Evolutionary conservation across 2,888 invertebrate genomes (phyloP).

Genomic region (Nasonia oneida): DNA sequence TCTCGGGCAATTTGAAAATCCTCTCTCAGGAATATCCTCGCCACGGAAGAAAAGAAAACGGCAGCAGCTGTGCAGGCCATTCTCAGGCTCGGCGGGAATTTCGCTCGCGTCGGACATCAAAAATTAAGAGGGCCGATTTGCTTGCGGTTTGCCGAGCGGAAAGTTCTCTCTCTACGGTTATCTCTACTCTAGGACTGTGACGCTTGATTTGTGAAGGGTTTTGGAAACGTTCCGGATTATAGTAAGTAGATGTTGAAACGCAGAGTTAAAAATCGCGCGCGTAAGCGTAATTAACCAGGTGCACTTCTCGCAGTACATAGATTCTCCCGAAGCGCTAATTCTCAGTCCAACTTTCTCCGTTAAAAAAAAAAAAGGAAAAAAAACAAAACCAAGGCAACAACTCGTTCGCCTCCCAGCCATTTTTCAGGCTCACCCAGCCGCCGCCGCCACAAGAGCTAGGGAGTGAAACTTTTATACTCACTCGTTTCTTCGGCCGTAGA

Average conservation of each 20-base stretch:
- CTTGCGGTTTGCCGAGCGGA: background rate
- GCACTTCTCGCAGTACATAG: too few species aligned
- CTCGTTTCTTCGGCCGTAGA: background rate
- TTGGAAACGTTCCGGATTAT: too few species aligned
- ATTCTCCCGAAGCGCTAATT: too few species aligned
- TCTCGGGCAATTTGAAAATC: slow-evolving; percentile 52
- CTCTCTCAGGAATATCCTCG: background rate
- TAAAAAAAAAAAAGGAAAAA: too few species aligned
- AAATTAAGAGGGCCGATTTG: slow-evolving; percentile 17
- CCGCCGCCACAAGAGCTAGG: background rate
- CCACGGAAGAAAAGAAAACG: background rate
- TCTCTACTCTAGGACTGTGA: background rate
- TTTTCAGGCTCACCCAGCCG: background rate
- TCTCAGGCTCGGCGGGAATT: slow-evolving; percentile 6
- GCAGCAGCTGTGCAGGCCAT: background rate
- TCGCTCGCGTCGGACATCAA: background rate
- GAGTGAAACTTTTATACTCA: slow-evolving; percentile 25
- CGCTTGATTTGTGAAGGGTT: too few species aligned
- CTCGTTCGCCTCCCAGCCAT: too few species aligned
- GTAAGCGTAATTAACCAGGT: too few species aligned
- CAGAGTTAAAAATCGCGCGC: too few species aligned
- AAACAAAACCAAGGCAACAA: background rate
- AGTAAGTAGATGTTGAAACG: too few species aligned
- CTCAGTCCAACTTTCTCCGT: too few species aligned
- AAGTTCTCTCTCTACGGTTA: background rate